Evolutionary conservation across 2,113 vertebrate genomes (phyloP), one percentile per base, ranked within the genome.

Genomic region (Azemiops feae): DNA sequence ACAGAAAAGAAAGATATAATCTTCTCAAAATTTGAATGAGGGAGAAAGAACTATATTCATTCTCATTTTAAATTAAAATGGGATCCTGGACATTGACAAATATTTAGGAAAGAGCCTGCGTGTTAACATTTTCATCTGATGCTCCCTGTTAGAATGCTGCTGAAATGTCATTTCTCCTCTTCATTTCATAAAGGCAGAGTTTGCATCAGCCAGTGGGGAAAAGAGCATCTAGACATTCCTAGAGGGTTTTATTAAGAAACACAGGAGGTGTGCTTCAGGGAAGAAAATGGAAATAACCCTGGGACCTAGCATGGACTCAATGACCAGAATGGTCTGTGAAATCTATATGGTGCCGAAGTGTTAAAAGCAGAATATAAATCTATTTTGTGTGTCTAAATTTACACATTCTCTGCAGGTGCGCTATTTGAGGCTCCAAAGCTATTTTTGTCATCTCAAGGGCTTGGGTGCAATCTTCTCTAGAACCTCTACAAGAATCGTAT

Each of bases 11-110:
- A 54, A 55, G 23, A 45, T 4, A 87, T 90, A 90, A 90, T 91
- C 87, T 25, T 4, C 1, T 22, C 23, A 85, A 47, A 34, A 90
- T 57, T 93, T 87, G 92, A 57, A 22, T 50, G 57, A 90, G 54
- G 74, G 11, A 64, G 25, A 30, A 92, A 81, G 12, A 90, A 64
- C 14, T 90, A 87, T 11, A 10, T 54, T 92, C 91, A 91, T 87
- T 90, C 27, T 39, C 60, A 57, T 92, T 96, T 94, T 91, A 81
- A 91, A 20, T 92, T 88, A 91, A 95, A 85, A 85, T 85, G 5
- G 23, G 30, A n/a, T 64, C 55, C 88, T 92, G 27, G 89, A 57
- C 60, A 34, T 87, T 16, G 3, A 88, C 88, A 91, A 92, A 93
- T 45, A 85, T 47, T 91, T 64, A 93, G 20, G 45, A 30, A 85